Evolutionary conservation across 2,113 vertebrate species (phyloP).

Genomic region (Alosa alosa): DNA sequence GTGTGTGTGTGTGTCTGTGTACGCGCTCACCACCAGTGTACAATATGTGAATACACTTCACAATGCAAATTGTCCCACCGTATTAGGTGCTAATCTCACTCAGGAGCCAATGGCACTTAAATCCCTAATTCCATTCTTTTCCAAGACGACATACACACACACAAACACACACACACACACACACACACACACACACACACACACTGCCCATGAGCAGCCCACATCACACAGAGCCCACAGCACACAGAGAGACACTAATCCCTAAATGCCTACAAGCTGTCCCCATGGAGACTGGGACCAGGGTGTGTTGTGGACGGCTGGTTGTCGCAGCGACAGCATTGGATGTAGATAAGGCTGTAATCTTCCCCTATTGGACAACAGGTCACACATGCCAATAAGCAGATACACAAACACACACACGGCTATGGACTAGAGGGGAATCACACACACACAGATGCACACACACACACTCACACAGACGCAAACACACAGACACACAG

Average conservation of each 20-base stretch:
- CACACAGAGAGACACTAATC: conserved; percentile 18
- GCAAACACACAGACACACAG: neutral
- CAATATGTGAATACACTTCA: neutral
- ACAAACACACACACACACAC: neutral
- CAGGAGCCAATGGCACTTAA: neutral
- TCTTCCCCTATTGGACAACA: conserved; percentile 12
- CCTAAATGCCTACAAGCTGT: conserved; percentile 26
- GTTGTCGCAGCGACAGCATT: neutral
- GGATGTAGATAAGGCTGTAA: conserved; percentile 23
- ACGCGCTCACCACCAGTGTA: neutral
- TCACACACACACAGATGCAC: conserved; percentile 16
- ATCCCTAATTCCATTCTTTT: neutral
- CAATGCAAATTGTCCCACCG: neutral
- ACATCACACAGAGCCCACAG: neutral
- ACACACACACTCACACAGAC: neutral
- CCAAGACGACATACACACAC: neutral
- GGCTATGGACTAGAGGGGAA: neutral
- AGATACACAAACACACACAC: neutral
- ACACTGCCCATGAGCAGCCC: neutral
- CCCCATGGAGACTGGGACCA: conserved; percentile 9
- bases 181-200: neutral
- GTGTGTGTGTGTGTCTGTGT: neutral
- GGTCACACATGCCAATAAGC: neutral
- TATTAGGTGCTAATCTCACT: neutral
- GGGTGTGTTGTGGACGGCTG: neutral